Base-by-base conservation (phyloP, 1,140 invertebrate species). In the Oppia nitens region DNA sequence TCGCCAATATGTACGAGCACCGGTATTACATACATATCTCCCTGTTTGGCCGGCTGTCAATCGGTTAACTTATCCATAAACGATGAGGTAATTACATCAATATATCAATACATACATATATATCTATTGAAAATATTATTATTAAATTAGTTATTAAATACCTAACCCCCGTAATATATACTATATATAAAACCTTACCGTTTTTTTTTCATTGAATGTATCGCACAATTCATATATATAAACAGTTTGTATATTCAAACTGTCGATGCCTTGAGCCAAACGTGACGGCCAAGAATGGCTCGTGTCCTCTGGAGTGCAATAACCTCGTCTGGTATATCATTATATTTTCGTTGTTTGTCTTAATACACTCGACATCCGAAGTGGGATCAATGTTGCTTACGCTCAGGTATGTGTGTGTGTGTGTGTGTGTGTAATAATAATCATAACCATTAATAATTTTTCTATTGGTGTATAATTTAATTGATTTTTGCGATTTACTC, bases 321-420 rank as follows among this genome's bases (percentile, higher is more conserved):
- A 84, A 83, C 69, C 85, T 89, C 65, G 79, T 83, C 67, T 77
- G 81, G 68, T 93, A 91, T 71, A 82, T 91, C 64, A 76, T 84
- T 57, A 76, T 91, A 25, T 90, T 91, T 73, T 87, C 86, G 2
- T 74, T 87, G 49, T 83, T 88, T 69, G 87, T 90, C 68, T 85
- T 92, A 71, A 83, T 89, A 60, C 87, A 92, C 71, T 89, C 88
- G 45, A 92, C 85, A 25, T 86, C 84, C 24, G 88, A 93, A 72
- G 88, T 93, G 20, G 88, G 87, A 53, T 84, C 84, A 17, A 90
- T 92, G 80, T 71, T 92, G 59, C 75, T 92, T 20, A 91, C 89
- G 60, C 79, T 93, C 65, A 63, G 66, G 66, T 67, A 56, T n/a
- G n/a, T n/a, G n/a, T n/a, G n/a, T n/a, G n/a, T n/a, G n/a, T n/a